These are phyloP conservation scores for Pocillopora verrucosa DNA, from an alignment of 64 coral and sea anemone species.

Conservation along the genomic window DNA sequence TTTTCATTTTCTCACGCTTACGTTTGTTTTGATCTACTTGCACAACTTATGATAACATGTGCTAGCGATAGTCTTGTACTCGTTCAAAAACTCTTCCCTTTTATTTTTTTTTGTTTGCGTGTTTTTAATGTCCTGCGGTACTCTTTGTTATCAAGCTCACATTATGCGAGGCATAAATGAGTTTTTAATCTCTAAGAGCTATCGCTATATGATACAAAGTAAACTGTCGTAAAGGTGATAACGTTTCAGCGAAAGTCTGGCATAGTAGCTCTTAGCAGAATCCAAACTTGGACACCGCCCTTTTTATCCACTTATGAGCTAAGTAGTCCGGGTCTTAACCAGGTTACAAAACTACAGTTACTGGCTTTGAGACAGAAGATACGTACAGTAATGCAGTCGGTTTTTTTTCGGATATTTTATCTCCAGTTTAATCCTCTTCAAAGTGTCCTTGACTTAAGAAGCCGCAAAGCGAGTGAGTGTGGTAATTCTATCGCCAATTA, in stretches of 20 bases:
- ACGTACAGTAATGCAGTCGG: constrained; percentile 26
- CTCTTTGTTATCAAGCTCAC: constrained; percentile 16
- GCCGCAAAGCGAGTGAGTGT: constrained; percentile 31
- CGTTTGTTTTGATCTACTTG: background rate
- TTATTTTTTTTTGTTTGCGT: background rate
- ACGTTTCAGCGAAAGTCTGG: background rate
- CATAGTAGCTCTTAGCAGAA: background rate
- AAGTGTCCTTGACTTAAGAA: constrained; percentile 30
- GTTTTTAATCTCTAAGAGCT: constrained; percentile 19
- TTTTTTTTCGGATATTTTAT: background rate
- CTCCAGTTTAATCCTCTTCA: constrained; percentile 18
- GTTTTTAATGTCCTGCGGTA: background rate
- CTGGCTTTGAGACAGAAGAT: background rate
- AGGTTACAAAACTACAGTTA: background rate
- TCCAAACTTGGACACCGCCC: constrained; percentile 7
- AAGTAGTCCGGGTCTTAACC: background rate
- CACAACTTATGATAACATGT: background rate
- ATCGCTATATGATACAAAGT: constrained; percentile 28
- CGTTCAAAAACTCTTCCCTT: background rate
- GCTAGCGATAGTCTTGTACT: background rate
- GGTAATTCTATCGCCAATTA: constrained; percentile 40
- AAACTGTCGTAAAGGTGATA: background rate
- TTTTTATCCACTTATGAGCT: constrained; percentile 23
- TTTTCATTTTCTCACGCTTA: background rate
- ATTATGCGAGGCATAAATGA: constrained; percentile 2